Evolutionary conservation across 2,888 invertebrate genomes (phyloP), one percentile per base, ranked within the genome.

Genomic region (Ferrisia virgata): DNA sequence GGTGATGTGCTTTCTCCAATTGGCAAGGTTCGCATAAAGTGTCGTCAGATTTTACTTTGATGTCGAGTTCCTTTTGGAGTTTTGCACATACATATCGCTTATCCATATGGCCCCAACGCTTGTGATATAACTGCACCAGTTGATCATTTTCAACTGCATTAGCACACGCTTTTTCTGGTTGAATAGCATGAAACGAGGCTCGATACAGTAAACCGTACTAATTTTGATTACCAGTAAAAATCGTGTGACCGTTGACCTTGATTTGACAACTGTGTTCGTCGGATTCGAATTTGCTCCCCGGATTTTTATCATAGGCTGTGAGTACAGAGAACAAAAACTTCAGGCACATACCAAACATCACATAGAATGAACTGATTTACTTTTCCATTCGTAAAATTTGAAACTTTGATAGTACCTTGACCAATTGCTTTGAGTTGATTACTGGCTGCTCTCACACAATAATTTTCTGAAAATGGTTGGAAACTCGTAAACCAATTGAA

Each of bases 291-390:
- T 43, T 43, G 2, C 4, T 80, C 0, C 43, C 9, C 8, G 43
- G 40, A 9, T 43, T 43, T n/a, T 28, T 11, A 43, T 80, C 80
- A 15, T 80, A 47, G 3, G 69, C 31, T 0, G 69, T 22, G 3
- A 25, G 31, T 2, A 43, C 80, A 8, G 80, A 80, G 9, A 80
- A 39, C 15, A 80, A 80, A 40, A n/a, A n/a, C n/a, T 80, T 80
- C 1, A 22, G 2, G 6, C 9, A 69, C 0, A 80, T 43, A 18
- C 11, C 18, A 11, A 43, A 80, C 40, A 18, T 36, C 28, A 80
- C n/a, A 2, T 0, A n/a, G n/a, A n/a, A n/a, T 13, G n/a, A 80
- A 40, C 11, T 18, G 6, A 28, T 80, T 36, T 2, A 40, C 0
- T 36, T 43, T n/a, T 15, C 43, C 80, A 43, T 43, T 43, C n/a